A percentile compares a stretch with the other conserved stretches of the same genome.
These are phyloP conservation scores for Panopea generosa DNA, from an alignment of 2,888 invertebrate species.

Conservation along the genomic window DNA sequence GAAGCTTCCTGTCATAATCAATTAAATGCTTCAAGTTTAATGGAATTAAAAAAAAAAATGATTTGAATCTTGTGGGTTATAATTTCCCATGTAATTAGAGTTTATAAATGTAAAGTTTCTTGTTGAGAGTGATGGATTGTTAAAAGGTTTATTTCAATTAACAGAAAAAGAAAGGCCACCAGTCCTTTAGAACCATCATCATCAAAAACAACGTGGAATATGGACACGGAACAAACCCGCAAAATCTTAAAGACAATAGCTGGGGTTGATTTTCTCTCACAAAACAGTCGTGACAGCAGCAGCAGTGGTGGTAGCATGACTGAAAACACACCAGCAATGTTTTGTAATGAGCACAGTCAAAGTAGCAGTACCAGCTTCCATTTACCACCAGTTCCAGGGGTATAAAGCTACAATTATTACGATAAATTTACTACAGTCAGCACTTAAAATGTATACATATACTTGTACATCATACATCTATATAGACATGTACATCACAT, in stretches of 20 bases:
- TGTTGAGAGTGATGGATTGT: too few species aligned
- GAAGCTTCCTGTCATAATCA: too few species aligned
- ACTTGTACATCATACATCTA: too few species aligned
- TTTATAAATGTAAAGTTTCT: too few species aligned
- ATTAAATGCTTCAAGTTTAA: too few species aligned
- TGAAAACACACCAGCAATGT: constrained; percentile 61
- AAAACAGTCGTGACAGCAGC: constrained; percentile 57
- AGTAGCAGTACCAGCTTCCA: constrained; percentile 60
- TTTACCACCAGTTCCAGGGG: constrained; percentile 63
- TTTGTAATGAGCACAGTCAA: constrained; percentile 61
- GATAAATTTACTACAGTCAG: too few species aligned
- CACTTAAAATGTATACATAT: too few species aligned
- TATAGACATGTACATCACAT: too few species aligned
- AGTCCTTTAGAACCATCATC: constrained; percentile 37
- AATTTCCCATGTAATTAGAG: too few species aligned
- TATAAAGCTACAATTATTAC: too few species aligned
- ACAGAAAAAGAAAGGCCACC: constrained; percentile 63
- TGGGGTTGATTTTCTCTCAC: constrained; percentile 69
- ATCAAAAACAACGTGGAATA: constrained; percentile 34
- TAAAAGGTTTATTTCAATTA: constrained; percentile 7
- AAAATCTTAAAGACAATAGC: constrained; percentile 69
- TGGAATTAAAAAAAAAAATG: too few species aligned
- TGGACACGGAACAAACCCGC: constrained; percentile 53
- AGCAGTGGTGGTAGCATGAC: constrained; percentile 32
- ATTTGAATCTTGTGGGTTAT: too few species aligned